Evolutionary conservation across 2,113 vertebrate genomes (phyloP), one percentile per base, ranked within the genome.

Genomic region (Hippocampus guttulatus): DNA sequence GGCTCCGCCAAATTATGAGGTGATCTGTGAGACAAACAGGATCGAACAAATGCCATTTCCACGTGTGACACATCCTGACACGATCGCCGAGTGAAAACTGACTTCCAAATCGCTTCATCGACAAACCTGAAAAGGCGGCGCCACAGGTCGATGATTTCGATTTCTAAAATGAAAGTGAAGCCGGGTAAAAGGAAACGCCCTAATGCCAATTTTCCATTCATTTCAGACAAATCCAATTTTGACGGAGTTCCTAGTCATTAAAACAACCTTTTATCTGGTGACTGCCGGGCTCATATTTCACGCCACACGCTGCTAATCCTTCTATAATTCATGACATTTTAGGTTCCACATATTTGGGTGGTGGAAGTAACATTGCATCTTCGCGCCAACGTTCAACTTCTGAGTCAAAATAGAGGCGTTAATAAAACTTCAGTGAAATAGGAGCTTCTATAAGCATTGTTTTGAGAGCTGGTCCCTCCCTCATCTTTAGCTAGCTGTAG

Each of bases 141-240:
- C 20, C 8, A 23, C 54, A 55, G n/a, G n/a, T 55, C 8, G 54
- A 52, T 23, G 54, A 11, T 55, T 55, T 55, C 10, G n/a, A 11
- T 55, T 55, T 55, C 3, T n/a, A 27, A 6, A 5, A 64, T 2
- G 7, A 15, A 33, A 25, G 3, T 67, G 14, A 20, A 9, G 45
- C 0, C 12, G 16, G 5, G 40, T 3, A 52, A 43, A 3, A 7
- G 38, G 25, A 63, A 58, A 18, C 20, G 15, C 33, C 58, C n/a
- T n/a, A 57, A 8, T 45, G n/a, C 3, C 0, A 55, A 41, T 61
- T 62, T 16, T 51, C 9, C 20, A 54, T 51, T 33, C 14, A 7
- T 71, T 55, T 55, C 5, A 3, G 45, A 14, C 12, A 10, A 65
- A 81, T 70, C 30, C 40, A 64, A 5, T 68, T 75, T 67, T 25